A percentile compares a stretch with the other conserved stretches of the same genome.
Conservation (phyloP, 2,888 invertebrate species). For the Agrilus cyanescens region DNA sequence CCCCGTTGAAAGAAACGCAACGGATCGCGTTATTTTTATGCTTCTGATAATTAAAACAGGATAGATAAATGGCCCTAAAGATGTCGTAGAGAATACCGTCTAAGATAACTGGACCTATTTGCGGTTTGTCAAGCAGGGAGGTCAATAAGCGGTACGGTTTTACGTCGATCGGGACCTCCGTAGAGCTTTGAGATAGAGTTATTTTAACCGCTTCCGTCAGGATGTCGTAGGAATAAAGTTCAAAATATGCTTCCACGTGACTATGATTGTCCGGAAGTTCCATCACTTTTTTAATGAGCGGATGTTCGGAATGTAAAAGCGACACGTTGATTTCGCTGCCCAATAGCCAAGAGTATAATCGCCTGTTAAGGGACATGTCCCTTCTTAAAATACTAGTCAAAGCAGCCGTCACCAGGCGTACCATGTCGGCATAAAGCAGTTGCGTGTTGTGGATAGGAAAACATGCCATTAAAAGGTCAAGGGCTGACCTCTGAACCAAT, state of each 20-base stretch:
- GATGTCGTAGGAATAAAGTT: slow-evolving; percentile 50
- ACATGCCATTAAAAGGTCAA: slow-evolving; percentile 71
- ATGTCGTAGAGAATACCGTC: slow-evolving; percentile 69
- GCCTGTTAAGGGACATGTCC: slow-evolving; percentile 81
- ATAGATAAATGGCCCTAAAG: slow-evolving; percentile 49
- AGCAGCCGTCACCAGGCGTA: slow-evolving; percentile 59
- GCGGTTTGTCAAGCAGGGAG: slow-evolving; percentile 74
- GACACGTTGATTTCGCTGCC: slow-evolving; percentile 54
- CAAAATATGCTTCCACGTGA: slow-evolving; percentile 46
- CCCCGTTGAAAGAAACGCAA: slow-evolving; percentile 34
- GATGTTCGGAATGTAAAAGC: slow-evolving; percentile 29
- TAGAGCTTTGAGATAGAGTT: slow-evolving; percentile 44
- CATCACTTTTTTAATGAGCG: slow-evolving; percentile 25
- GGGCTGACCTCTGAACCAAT: slow-evolving; percentile 72
- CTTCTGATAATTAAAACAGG: slow-evolving; percentile 38
- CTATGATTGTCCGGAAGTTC: slow-evolving; percentile 25
- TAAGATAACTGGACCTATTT: slow-evolving; percentile 68
- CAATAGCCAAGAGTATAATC: slow-evolving; percentile 75
- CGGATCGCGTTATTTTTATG: slow-evolving; percentile 26
- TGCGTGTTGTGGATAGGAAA: slow-evolving; percentile 77
- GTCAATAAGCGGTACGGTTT: slow-evolving; percentile 69
- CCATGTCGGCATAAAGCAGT: slow-evolving; percentile 54
- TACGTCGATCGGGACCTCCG: slow-evolving; percentile 43
- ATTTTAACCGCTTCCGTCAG: slow-evolving; percentile 52
- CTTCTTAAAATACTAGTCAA: slow-evolving; percentile 64